phyloP scores from a whole-genome alignment of 2,113 vertebrate genomes.

The Vulpes ferrilata region DNA sequence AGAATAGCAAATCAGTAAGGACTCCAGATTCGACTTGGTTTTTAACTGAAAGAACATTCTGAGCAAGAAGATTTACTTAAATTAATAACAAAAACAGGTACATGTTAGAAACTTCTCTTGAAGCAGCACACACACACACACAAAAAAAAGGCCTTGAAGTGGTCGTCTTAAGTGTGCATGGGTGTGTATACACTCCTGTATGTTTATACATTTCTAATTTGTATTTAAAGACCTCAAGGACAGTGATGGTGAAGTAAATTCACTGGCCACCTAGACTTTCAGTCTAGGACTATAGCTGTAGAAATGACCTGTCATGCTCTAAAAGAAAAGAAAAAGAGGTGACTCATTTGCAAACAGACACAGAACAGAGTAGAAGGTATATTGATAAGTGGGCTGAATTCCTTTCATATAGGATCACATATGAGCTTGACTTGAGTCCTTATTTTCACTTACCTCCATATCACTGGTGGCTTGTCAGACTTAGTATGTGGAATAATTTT shows the following conservation, averaged over 20 bases:
- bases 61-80: constrained; percentile 36
- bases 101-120: not conserved
- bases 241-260: not conserved
- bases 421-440: not conserved
- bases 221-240: not conserved
- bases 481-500: not conserved
- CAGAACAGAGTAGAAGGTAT: not conserved
- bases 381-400: not conserved
- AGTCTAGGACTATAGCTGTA: not conserved
- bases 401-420: not conserved
- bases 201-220: not conserved
- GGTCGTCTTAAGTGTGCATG: not conserved
- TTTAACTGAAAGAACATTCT: constrained; percentile 29
- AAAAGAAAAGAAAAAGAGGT: not conserved
- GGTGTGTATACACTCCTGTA: not conserved
- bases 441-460: not conserved
- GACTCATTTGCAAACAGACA: constrained; percentile 1
- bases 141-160: not conserved
- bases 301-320: not conserved
- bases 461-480: not conserved
- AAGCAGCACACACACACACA: not conserved
- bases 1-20: not conserved
- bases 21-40: constrained; percentile 7
- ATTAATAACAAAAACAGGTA: constrained; percentile 6
- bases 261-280: not conserved